Percentiles rank a stretch among this genome's conserved stretches.
Conservation (phyloP, 2,797 vertebrate species). For the Anas georgica region DNA sequence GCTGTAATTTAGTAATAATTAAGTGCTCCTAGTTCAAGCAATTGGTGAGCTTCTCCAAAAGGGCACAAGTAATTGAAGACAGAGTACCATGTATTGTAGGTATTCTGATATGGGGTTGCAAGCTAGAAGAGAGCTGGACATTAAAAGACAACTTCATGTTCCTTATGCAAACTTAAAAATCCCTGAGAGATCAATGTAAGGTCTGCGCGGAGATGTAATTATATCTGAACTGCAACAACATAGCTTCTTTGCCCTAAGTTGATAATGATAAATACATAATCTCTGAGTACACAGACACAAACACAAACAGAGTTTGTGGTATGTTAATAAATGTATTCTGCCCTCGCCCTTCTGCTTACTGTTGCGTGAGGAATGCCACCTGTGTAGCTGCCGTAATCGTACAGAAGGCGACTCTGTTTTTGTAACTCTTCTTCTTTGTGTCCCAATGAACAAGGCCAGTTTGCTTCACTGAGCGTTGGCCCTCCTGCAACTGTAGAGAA, state of each 20-base stretch:
- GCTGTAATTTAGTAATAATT: not conserved
- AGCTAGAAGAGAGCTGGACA: not conserved
- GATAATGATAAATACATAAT: not conserved
- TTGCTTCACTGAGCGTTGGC: not conserved
- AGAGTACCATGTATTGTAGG: not conserved
- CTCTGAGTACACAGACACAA: not conserved
- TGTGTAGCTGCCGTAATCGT: not conserved
- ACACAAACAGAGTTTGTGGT: not conserved
- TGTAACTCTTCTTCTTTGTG: not conserved
- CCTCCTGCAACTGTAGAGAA: not conserved
- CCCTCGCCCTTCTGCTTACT: not conserved
- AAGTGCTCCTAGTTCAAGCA: not conserved
- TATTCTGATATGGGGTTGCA: not conserved
- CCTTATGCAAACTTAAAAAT: not conserved
- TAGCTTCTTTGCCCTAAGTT: not conserved
- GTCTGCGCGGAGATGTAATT: not conserved
- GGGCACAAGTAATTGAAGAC: not conserved
- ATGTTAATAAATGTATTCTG: accelerated
- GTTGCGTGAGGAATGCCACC: not conserved
- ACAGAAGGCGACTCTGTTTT: not conserved
- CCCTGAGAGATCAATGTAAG: not conserved
- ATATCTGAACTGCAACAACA: not conserved
- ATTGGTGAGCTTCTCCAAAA: not conserved
- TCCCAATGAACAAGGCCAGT: not conserved
- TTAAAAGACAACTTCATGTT: not conserved